Evolutionary conservation across 1,140 invertebrate species (phyloP).

Genomic region (Wiebesia pumilae): DNA sequence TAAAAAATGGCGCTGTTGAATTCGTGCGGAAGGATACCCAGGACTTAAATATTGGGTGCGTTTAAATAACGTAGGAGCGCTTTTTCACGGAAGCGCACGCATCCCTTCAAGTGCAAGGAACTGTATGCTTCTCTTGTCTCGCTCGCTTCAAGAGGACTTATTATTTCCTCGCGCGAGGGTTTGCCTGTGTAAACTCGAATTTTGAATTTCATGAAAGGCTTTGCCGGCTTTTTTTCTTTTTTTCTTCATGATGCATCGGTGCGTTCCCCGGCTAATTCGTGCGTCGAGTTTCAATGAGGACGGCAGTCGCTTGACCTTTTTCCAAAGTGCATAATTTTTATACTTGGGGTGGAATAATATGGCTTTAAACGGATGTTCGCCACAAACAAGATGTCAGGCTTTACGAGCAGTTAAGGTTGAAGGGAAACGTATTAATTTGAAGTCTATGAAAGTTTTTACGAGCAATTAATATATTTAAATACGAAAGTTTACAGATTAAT

Average conservation of each 20-base stretch:
- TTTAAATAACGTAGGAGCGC: not conserved
- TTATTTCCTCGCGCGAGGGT: constrained; percentile 4
- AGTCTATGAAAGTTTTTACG: not conserved
- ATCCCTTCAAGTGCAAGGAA: not conserved
- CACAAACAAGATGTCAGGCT: constrained; percentile 2
- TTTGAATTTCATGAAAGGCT: not conserved
- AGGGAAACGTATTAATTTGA: constrained; percentile 1
- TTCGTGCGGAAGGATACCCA: constrained; percentile 34
- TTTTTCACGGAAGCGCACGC: not conserved
- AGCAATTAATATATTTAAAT: not conserved
- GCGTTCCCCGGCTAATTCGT: constrained; percentile 21
- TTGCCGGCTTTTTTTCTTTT: not conserved
- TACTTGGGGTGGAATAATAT: not conserved
- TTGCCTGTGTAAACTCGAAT: not conserved
- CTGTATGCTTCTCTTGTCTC: not conserved
- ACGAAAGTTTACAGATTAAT: not conserved
- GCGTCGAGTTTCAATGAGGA: not conserved
- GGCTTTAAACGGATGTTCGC: not conserved
- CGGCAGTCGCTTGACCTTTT: not conserved
- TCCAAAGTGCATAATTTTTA: constrained; percentile 19
- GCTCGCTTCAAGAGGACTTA: not conserved
- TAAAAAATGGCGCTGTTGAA: not conserved
- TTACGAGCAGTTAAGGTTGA: not conserved
- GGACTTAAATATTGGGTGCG: constrained; percentile 30
- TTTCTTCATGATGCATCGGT: not conserved